Evolutionary conservation across 2,797 vertebrate species (phyloP).

Genomic region (Podargus strigoides): DNA sequence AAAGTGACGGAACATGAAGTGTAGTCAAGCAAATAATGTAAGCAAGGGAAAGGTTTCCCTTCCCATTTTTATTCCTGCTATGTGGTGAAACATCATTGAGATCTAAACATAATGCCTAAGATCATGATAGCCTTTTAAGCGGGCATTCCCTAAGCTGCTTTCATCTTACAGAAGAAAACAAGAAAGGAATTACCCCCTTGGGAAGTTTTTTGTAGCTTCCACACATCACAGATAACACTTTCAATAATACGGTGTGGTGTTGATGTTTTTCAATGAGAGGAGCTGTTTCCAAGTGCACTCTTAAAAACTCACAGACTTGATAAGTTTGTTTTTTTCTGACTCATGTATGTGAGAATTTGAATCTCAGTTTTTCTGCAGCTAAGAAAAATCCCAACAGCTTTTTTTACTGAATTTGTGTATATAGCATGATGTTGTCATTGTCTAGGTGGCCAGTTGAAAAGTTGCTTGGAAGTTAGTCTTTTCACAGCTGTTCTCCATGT

Average conservation of each 20-base stretch:
- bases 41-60: neutral
- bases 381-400: neutral
- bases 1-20: neutral
- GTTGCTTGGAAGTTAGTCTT: neutral
- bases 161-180: neutral
- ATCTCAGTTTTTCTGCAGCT: neutral
- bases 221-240: neutral
- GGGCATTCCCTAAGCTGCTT: neutral
- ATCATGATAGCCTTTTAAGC: neutral
- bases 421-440: neutral
- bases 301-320: neutral
- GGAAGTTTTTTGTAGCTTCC: neutral
- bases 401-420: neutral
- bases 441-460: neutral
- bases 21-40: neutral
- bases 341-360: neutral
- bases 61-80: neutral
- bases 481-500: neutral
- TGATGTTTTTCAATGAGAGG: neutral
- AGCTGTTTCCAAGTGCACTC: neutral
- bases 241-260: accelerated
- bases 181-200: neutral
- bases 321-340: neutral
- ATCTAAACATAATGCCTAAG: neutral
- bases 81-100: neutral